These are phyloP conservation scores for Salminus brasiliensis DNA, from an alignment of 2,113 vertebrate species.

Conservation along the genomic window DNA sequence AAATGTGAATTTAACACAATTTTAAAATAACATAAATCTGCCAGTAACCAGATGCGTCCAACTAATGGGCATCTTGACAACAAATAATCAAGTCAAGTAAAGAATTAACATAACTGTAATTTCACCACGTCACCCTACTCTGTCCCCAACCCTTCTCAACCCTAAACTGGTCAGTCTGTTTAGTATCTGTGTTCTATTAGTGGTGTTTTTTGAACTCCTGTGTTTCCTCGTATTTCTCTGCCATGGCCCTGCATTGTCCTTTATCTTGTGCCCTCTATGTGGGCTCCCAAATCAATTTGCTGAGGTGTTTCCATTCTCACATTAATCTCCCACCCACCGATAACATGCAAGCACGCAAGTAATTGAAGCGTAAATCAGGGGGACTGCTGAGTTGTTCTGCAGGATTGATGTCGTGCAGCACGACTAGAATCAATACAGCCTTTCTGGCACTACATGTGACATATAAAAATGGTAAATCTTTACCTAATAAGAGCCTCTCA, in stretches of 20 bases:
- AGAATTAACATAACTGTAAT: no score
- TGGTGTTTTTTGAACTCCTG: background rate
- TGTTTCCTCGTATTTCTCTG: slow-evolving; percentile 9
- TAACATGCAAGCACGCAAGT: background rate
- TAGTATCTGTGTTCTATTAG: background rate
- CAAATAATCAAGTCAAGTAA: no score
- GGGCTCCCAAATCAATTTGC: slow-evolving; percentile 3
- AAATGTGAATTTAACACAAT: no score
- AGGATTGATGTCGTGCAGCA: background rate
- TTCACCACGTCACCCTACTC: no score
- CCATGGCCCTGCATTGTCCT: background rate
- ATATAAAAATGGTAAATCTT: slow-evolving; percentile 31
- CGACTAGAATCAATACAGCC: slow-evolving; percentile 11
- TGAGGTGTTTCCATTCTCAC: slow-evolving; percentile 1
- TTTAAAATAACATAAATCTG: no score
- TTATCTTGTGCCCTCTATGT: slow-evolving; percentile 2
- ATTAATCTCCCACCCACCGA: slow-evolving; percentile 17
- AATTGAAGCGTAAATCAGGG: slow-evolving; percentile 46
- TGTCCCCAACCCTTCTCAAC: no score
- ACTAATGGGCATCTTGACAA: no score
- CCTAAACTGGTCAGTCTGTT: background rate
- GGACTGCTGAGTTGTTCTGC: background rate
- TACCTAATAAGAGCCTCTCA: slow-evolving; percentile 21
- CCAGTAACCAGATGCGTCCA: no score
- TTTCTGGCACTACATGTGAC: background rate